Percentiles rank a stretch among this genome's conserved stretches.
Conservation (phyloP, 2,888 invertebrate species). For the Endotricha flammealis region DNA sequence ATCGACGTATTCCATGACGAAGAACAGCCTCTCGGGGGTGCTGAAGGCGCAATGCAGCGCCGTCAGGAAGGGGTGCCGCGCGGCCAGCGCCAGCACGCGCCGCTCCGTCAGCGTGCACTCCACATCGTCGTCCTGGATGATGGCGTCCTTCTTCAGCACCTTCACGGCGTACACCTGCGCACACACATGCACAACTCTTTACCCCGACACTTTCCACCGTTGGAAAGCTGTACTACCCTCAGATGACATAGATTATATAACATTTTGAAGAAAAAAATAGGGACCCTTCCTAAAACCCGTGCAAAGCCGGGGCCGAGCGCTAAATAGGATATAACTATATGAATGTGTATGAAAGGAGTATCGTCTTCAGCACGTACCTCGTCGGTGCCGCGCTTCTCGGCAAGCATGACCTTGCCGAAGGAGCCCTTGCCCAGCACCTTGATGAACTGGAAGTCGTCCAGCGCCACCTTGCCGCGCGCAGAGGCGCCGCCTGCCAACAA, state of each 20-base stretch:
- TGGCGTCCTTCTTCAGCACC: slow-evolving; percentile 97
- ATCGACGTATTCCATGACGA: slow-evolving; percentile 99
- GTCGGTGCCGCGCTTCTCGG: slow-evolving; percentile 94
- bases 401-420: slow-evolving; percentile 99
- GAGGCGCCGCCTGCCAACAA: slow-evolving; percentile 28
- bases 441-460: slow-evolving; percentile 96
- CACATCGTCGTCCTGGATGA: slow-evolving; percentile 99
- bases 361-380: no score
- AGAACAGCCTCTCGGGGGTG: slow-evolving; percentile 96
- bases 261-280: no score
- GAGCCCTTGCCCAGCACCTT: slow-evolving; percentile 99
- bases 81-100: slow-evolving; percentile 96
- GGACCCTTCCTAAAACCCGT: no score
- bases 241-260: no score
- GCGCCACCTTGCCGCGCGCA: slow-evolving; percentile 77
- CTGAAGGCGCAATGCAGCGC: slow-evolving; percentile 98
- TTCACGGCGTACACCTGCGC: slow-evolving; percentile 87
- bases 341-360: no score
- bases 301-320: no score
- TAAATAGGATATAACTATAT: no score
- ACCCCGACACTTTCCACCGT: no score
- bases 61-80: slow-evolving; percentile 98
- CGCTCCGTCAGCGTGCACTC: slow-evolving; percentile 99
- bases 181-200: background rate
- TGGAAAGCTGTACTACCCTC: no score